Conservation (phyloP, 2,797 vertebrate genomes). For the Malurus leucopterus region DNA sequence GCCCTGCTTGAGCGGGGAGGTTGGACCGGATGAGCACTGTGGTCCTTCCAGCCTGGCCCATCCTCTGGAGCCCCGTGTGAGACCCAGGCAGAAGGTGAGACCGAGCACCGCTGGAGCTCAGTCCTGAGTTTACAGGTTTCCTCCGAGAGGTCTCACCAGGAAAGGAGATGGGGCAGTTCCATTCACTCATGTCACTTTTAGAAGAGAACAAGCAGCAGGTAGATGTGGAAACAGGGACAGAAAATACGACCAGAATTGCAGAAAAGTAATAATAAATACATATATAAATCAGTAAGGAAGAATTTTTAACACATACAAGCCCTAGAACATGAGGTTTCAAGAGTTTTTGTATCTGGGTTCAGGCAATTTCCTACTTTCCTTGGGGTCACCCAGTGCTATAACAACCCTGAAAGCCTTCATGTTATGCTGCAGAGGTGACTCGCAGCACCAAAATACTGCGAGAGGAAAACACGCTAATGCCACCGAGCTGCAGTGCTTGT, state of each 20-base stretch:
- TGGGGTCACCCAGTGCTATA: fast-evolving
- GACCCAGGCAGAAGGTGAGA: fast-evolving
- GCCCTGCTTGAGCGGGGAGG: too few species aligned
- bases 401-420: fast-evolving
- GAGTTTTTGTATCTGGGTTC: not conserved
- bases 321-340: not conserved
- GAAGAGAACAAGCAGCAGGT: not conserved
- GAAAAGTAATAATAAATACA: not conserved
- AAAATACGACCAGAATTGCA: not conserved
- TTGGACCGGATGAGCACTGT: fast-evolving
- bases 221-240: not conserved
- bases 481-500: fast-evolving
- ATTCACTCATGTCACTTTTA: not conserved
- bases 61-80: fast-evolving
- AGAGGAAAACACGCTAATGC: not conserved
- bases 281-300: not conserved
- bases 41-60: not conserved
- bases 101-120: not conserved
- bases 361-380: fast-evolving
- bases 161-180: not conserved
- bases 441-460: fast-evolving
- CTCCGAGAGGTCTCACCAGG: not conserved
- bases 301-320: not conserved
- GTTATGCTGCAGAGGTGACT: fast-evolving
- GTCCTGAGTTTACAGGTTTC: too few species aligned